Conservation (phyloP, 2,113 vertebrate species). For the Takifugu flavidus region DNA sequence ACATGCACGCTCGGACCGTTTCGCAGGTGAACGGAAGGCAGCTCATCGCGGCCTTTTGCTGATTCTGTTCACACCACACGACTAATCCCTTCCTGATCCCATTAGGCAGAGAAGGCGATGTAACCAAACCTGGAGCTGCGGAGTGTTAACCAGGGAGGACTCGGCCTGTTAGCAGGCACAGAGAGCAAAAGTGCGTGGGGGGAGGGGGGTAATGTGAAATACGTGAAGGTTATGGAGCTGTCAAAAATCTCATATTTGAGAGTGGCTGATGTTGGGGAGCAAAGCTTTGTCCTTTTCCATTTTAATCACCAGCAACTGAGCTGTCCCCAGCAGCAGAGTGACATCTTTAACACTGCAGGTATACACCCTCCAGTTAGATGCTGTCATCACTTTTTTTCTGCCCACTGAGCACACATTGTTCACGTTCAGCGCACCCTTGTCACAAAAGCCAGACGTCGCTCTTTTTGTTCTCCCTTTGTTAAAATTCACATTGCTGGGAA, state of each 20-base stretch:
- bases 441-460: constrained; percentile 46
- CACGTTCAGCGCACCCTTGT: constrained; percentile 46
- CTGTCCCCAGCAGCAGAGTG: constrained; percentile 45
- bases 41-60: constrained; percentile 58
- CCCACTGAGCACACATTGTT: constrained; percentile 54
- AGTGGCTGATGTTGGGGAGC: constrained; percentile 29
- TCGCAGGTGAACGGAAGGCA: constrained; percentile 46
- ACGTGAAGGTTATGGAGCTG: constrained; percentile 40
- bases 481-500: not conserved
- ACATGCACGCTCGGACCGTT: constrained; percentile 34
- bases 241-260: constrained; percentile 34
- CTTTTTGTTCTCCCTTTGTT: constrained; percentile 12
- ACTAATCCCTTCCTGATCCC: constrained; percentile 67
- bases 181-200: constrained; percentile 22
- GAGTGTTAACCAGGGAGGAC: constrained; percentile 41
- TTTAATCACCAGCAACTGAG: constrained; percentile 40
- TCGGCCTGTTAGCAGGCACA: constrained; percentile 27
- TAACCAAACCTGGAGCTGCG: constrained; percentile 60
- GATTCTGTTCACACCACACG: constrained; percentile 58
- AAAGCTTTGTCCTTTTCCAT: constrained; percentile 38
- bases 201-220: constrained; percentile 9
- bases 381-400: constrained; percentile 61
- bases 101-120: constrained; percentile 49
- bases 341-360: constrained; percentile 57
- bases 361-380: constrained; percentile 44